phyloP scores from a whole-genome alignment of 2,113 vertebrate genomes.

The Rutilus rutilus region DNA sequence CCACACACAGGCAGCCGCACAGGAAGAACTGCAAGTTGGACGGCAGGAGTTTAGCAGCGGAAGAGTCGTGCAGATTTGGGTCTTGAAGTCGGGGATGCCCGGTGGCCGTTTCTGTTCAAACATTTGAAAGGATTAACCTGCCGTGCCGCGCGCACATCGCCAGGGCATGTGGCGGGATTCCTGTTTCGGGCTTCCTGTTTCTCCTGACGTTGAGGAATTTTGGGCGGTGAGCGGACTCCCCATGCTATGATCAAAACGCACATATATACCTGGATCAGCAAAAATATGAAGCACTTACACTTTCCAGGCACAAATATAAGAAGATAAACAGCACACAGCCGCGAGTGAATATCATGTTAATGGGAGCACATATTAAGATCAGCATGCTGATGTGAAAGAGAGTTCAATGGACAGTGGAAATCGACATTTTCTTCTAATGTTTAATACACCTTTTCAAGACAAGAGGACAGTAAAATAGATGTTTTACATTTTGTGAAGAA shows the following conservation, averaged over 20 bases:
- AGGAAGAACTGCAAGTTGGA: constrained; percentile 55
- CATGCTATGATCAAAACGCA: constrained; percentile 62
- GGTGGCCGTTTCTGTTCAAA: constrained; percentile 73
- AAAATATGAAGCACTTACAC: constrained; percentile 60
- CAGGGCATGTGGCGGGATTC: constrained; percentile 66
- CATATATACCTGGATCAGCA: constrained; percentile 76
- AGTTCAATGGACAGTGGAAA: neutral
- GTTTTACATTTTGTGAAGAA: neutral
- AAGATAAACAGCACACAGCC: constrained; percentile 22
- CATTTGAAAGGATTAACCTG: constrained; percentile 70
- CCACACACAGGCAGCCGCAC: constrained; percentile 62
- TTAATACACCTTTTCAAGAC: neutral
- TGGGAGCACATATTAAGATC: neutral
- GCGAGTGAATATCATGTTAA: neutral
- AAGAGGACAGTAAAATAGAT: neutral
- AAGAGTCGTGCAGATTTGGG: constrained; percentile 69
- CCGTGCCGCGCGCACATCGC: constrained; percentile 40
- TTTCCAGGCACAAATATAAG: constrained; percentile 30
- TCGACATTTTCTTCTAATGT: no score
- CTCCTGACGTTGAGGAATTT: constrained; percentile 81
- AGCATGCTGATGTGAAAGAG: neutral
- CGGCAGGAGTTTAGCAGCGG: constrained; percentile 73
- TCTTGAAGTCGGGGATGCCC: constrained; percentile 76
- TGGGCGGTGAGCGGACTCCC: constrained; percentile 71
- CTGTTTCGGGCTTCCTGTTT: constrained; percentile 71